Evolutionary conservation across 2,797 vertebrate genomes (phyloP).

Genomic region (Darevskia mixta): DNA sequence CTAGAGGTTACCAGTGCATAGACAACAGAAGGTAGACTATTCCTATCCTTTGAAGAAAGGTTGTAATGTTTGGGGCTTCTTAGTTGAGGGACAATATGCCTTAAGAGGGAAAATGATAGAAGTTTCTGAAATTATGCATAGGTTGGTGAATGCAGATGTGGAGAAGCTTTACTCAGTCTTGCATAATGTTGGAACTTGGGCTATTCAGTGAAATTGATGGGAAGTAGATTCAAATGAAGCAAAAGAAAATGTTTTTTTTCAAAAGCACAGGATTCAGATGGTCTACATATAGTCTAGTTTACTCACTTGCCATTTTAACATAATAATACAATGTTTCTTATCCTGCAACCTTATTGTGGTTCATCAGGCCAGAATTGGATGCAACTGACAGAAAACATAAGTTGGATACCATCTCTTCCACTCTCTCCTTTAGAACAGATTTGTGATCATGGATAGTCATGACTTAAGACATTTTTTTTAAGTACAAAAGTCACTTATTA

Average conservation of each 20-base stretch:
- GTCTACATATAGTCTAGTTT: background rate
- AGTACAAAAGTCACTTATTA: slow-evolving; percentile 44
- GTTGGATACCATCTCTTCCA: no score
- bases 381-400: background rate
- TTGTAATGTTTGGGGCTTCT: background rate
- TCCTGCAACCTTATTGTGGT: background rate
- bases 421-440: background rate
- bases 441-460: background rate
- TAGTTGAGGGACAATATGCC: background rate
- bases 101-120: background rate
- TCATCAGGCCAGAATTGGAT: background rate
- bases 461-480: background rate
- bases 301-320: background rate
- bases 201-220: background rate
- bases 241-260: no score
- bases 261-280: background rate
- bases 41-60: background rate
- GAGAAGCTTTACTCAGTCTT: background rate
- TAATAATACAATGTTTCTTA: background rate
- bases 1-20: no score
- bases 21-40: no score
- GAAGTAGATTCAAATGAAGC: background rate
- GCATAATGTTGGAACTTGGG: background rate
- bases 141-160: background rate
- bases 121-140: background rate